These are phyloP conservation scores for Trisateles emortualis DNA, from an alignment of 2,888 invertebrate genomes.

Conservation along the genomic window DNA sequence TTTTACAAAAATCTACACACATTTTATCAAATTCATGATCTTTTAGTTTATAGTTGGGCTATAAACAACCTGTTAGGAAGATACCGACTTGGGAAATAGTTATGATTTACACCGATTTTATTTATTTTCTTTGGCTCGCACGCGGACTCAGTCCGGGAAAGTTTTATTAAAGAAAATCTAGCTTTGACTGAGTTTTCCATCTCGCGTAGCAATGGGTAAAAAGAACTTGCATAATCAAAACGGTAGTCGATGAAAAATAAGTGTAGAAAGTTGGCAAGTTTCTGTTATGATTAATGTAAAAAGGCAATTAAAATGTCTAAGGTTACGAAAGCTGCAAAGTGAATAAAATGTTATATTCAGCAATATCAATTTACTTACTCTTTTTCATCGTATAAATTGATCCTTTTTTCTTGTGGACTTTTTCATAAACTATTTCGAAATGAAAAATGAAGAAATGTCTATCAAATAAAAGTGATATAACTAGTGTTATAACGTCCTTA, in stretches of 20 bases:
- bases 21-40: not conserved
- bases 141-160: conserved; percentile 18
- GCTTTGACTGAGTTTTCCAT: conserved; percentile 41
- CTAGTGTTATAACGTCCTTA: no score
- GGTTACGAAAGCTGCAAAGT: not conserved
- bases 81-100: conserved; percentile 18
- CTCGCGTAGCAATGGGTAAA: conserved; percentile 29
- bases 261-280: conserved; percentile 9
- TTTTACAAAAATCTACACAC: no score
- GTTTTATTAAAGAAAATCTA: conserved; percentile 50
- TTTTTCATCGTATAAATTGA: not conserved
- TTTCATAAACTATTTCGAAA: not conserved
- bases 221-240: conserved; percentile 22
- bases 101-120: conserved; percentile 31
- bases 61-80: conserved; percentile 12
- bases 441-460: no score
- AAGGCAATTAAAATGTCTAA: not conserved
- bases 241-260: conserved; percentile 33
- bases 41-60: not conserved
- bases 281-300: not conserved
- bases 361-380: not conserved
- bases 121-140: conserved; percentile 27
- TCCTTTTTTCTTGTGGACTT: not conserved
- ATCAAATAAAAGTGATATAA: no score
- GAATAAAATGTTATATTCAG: not conserved